phyloP scores from a whole-genome alignment of 2,113 vertebrate genomes.

The Ancistrus triradiatus region DNA sequence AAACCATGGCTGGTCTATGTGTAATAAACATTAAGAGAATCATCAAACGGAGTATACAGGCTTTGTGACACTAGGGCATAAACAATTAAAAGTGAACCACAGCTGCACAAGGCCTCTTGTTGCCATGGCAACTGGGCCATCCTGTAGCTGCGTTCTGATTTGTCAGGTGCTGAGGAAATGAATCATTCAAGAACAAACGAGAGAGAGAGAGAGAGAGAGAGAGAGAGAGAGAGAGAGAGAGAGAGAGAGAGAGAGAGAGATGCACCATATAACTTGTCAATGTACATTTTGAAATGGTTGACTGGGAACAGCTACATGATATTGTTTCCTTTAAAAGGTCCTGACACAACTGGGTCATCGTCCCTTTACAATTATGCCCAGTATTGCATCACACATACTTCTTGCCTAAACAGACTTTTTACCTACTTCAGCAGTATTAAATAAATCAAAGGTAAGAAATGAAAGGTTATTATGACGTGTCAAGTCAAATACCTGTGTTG shows the following conservation, averaged over 20 bases:
- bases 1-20: neutral
- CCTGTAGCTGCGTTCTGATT: constrained; percentile 21
- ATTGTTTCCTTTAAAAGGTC: constrained; percentile 9
- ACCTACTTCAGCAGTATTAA: neutral
- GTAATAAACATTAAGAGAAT: neutral
- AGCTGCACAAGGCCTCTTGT: constrained; percentile 45
- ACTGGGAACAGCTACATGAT: constrained; percentile 35
- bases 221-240: constrained; percentile 11
- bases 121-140: constrained; percentile 53
- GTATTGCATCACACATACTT: too few species aligned
- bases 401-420: constrained; percentile 5
- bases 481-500: too few species aligned
- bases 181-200: constrained; percentile 25
- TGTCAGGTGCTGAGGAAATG: constrained; percentile 27
- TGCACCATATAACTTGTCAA: constrained; percentile 19
- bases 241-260: neutral
- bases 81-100: constrained; percentile 35
- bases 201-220: neutral
- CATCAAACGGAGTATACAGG: neutral
- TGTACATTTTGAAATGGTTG: constrained; percentile 25
- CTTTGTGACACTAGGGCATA: neutral
- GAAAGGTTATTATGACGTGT: too few species aligned
- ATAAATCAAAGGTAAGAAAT: neutral
- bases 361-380: constrained; percentile 19
- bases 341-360: constrained; percentile 43